phyloP scores from a whole-genome alignment of 64 coral and sea anemone genomes.

The Acropora yongei region DNA sequence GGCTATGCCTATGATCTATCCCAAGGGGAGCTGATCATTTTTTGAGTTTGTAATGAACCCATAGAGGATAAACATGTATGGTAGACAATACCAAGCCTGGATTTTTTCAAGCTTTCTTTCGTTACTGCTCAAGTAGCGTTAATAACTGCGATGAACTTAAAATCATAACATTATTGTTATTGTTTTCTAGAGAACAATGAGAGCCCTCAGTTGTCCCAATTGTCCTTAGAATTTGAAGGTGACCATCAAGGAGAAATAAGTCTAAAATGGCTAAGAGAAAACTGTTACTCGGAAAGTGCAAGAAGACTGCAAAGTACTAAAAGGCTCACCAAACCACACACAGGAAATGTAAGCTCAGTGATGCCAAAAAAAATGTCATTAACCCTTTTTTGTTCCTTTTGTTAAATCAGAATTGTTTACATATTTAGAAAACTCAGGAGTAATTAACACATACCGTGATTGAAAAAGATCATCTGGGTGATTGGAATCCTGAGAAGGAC shows the following conservation, averaged over 20 bases:
- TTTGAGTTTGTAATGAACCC: no score
- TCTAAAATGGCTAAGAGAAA: constrained; percentile 51
- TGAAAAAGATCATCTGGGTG: no score
- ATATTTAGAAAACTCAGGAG: no score
- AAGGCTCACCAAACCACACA: constrained; percentile 8
- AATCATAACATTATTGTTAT: not conserved
- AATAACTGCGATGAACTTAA: no score
- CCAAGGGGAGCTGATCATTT: no score
- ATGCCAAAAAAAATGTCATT: not conserved
- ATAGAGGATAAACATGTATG: no score
- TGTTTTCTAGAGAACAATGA: not conserved
- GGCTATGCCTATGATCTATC: no score
- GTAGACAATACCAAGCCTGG: no score
- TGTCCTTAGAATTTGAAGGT: constrained; percentile 25
- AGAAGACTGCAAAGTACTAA: not conserved
- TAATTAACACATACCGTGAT: no score
- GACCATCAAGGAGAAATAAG: constrained; percentile 19
- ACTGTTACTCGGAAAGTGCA: constrained; percentile 32
- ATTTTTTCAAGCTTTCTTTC: no score
- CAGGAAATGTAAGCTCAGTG: not conserved
- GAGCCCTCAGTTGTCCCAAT: not conserved
- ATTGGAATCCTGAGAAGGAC: no score
- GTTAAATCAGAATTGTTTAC: not conserved
- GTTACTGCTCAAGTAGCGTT: no score
- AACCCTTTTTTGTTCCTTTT: not conserved